These are phyloP conservation scores for Morbakka virulenta DNA, from an alignment of 30 jellyfish, hydroid and myxozoan genomes.

Conservation along the genomic window DNA sequence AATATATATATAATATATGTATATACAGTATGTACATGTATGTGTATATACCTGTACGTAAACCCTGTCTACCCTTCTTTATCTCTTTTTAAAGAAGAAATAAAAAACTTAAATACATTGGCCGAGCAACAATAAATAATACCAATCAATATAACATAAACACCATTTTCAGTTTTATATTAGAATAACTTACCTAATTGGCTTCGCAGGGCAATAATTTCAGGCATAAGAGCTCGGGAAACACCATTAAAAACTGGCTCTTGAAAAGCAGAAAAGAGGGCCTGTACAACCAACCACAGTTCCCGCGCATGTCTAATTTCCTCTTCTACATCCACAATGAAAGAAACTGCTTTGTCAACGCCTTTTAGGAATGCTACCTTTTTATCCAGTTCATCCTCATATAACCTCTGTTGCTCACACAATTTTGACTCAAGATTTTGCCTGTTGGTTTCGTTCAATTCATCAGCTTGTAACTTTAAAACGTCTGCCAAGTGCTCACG, in stretches of 20 bases:
- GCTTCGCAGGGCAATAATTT: conserved; percentile 50
- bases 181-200: conserved; percentile 53
- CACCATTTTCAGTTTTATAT: no score
- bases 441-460: conserved; percentile 44
- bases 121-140: no score
- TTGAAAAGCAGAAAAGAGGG: conserved; percentile 61
- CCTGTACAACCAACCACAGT: conserved; percentile 77
- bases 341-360: conserved; percentile 56
- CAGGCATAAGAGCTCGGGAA: conserved; percentile 82
- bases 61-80: no score
- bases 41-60: no score
- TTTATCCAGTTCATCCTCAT: conserved; percentile 47
- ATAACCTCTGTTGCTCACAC: conserved; percentile 34
- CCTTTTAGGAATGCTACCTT: conserved; percentile 58
- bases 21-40: no score
- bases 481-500: conserved; percentile 81
- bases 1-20: no score
- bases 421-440: conserved; percentile 26
- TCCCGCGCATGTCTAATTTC: conserved; percentile 64
- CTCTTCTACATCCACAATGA: conserved; percentile 55
- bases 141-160: no score
- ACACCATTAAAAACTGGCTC: conserved; percentile 64
- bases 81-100: no score
- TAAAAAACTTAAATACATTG: no score
- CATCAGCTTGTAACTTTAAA: conserved; percentile 35